phyloP scores from a whole-genome alignment of 2,888 invertebrate genomes.

The Trachelus iudaicus region DNA sequence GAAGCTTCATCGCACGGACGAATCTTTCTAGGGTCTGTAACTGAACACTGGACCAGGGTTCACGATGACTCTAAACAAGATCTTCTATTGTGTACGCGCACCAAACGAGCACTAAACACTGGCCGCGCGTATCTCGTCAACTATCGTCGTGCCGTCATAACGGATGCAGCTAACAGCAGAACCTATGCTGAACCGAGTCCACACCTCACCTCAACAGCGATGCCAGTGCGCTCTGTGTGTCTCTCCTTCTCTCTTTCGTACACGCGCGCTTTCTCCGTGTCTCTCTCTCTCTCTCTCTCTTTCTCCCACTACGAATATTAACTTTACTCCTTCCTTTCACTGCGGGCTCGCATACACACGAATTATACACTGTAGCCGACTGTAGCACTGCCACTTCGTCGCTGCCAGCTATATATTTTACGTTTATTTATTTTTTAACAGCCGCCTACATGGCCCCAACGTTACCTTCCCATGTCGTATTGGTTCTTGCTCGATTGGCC shows the following conservation, averaged over 20 bases:
- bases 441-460: background rate
- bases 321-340: constrained; percentile 5
- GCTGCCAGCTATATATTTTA: constrained; percentile 21
- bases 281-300: constrained; percentile 10
- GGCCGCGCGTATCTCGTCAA: background rate
- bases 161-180: constrained; percentile 37
- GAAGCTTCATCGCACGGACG: constrained; percentile 1
- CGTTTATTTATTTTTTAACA: background rate
- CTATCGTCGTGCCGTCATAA: constrained; percentile 42
- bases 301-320: background rate
- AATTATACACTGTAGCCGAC: background rate
- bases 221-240: constrained; percentile 39
- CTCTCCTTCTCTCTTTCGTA: constrained; percentile 9
- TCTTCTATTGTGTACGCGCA: background rate
- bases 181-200: constrained; percentile 35
- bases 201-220: constrained; percentile 44
- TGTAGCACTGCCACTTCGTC: constrained; percentile 20
- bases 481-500: constrained; percentile 14
- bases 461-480: constrained; percentile 22
- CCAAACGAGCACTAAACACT: background rate
- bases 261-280: constrained; percentile 7
- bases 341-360: constrained; percentile 6
- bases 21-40: background rate
- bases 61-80: background rate
- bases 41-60: background rate